Evolutionary conservation across 1,140 invertebrate species (phyloP), one percentile per base, ranked within the genome.

Genomic region (Nylanderia fulva): DNA sequence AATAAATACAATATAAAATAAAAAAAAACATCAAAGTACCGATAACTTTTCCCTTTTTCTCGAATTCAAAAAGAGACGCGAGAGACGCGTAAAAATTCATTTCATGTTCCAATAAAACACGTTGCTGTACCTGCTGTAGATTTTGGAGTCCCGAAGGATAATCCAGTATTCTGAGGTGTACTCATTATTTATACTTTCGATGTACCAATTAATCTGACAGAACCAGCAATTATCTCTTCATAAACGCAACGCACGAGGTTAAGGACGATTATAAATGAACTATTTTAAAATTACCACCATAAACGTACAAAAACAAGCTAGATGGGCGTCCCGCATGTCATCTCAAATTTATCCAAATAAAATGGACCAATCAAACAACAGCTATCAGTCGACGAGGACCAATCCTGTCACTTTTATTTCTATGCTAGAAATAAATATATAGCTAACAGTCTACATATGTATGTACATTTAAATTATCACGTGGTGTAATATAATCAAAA

Each of bases 61-160:
- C 18, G 11, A 45, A 11, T 15, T 48, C 4, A 48, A 36, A 6
- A 29, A 48, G 3, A 18, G 66, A 36, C n/a, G 8, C 11, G 11
- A 18, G 18, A 39, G 15, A 33, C 29, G 5, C 21, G 27, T 4
- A 18, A 48, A 48, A 48, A 48, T 48, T n/a, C n/a, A 9, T 13
- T 66, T 36, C 11, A 66, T 9, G 48, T 11, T 15, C 0, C n/a
- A 39, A 58, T 4, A 24, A n/a, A 54, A 18, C 5, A 18, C 6
- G 11, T n/a, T 24, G 15, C 9, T 13, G 61, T 69, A 54, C 69
- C 58, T 36, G 71, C 6, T 21, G 63, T 24, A 5, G 75, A 8
- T 39, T 79, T 79, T 24, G 86, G 77, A 13, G 88, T 79, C 1
- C 83, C 87, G 33, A 90, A 89, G 61, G 52, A 80, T 56, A 90